These are phyloP conservation scores for Diadromus collaris DNA, from an alignment of 2,888 invertebrate species.

Conservation along the genomic window DNA sequence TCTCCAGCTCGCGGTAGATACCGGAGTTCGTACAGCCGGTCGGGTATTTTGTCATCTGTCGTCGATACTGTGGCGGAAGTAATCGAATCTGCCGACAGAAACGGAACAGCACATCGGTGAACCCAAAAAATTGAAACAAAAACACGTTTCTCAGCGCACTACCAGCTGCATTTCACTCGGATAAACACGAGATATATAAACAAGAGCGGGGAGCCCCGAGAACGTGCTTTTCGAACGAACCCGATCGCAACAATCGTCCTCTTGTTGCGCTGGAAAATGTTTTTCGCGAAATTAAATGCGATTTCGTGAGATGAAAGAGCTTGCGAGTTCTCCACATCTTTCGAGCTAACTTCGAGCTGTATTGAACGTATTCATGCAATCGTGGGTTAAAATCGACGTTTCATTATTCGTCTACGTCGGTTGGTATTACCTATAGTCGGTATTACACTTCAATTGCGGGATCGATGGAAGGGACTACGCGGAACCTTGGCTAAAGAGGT, in stretches of 20 bases:
- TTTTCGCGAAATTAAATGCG: too few relatives aligned
- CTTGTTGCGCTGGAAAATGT: neutral
- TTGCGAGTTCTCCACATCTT: neutral
- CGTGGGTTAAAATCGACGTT: too few relatives aligned
- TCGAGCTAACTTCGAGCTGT: neutral
- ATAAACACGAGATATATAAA: neutral
- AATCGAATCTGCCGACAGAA: constrained; percentile 41
- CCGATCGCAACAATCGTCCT: neutral
- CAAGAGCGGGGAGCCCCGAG: neutral
- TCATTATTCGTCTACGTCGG: too few relatives aligned
- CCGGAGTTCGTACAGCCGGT: constrained; percentile 42
- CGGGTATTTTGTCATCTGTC: constrained; percentile 49
- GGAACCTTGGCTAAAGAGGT: neutral
- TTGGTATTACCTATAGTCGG: too few relatives aligned
- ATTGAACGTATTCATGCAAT: too few relatives aligned
- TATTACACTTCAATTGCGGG: neutral
- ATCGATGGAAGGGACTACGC: neutral
- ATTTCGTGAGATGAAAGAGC: neutral
- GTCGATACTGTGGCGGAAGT: constrained; percentile 44
- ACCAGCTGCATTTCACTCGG: neutral
- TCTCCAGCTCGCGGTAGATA: constrained; percentile 22
- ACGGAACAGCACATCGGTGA: neutral
- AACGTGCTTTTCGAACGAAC: neutral
- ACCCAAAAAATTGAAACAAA: neutral
- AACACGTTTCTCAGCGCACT: neutral